These are phyloP conservation scores for Bombus vancouverensis DNA, from an alignment of 1,140 invertebrate species.

Conservation along the genomic window DNA sequence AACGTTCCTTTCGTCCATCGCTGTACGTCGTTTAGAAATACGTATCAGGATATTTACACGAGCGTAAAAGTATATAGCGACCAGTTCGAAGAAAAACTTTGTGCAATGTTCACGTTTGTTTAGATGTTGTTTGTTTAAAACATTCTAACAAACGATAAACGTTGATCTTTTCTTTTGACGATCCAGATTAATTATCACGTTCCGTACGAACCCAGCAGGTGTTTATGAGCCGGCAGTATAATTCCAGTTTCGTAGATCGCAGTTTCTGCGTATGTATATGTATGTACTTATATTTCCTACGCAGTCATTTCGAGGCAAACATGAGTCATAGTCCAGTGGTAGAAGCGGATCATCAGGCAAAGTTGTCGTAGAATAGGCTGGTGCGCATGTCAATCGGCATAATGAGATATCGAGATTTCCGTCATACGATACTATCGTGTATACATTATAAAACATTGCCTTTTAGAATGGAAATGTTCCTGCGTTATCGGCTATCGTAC, in stretches of 20 bases:
- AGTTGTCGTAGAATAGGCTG: not conserved
- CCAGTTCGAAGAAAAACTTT: too few relatives aligned
- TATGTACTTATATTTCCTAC: not conserved
- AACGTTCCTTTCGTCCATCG: too few relatives aligned
- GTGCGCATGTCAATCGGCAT: not conserved
- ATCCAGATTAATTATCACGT: not conserved
- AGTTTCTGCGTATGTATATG: not conserved
- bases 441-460: not conserved
- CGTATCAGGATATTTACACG: too few relatives aligned
- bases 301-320: not conserved
- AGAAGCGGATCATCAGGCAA: slow-evolving; percentile 1
- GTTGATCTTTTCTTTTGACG: too few relatives aligned
- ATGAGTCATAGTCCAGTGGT: not conserved
- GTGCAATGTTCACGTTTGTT: too few relatives aligned
- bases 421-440: not conserved
- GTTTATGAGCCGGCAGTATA: not conserved
- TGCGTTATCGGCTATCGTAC: not conserved
- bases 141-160: too few relatives aligned
- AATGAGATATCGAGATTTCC: slow-evolving; percentile 24
- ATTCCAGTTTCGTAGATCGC: not conserved
- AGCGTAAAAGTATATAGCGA: too few relatives aligned
- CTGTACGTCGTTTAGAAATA: too few relatives aligned
- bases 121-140: too few relatives aligned
- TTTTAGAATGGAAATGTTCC: not conserved
- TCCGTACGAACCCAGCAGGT: too few relatives aligned